Evolutionary conservation across 1,140 invertebrate species (phyloP).

Genomic region (Nymphalis io): DNA sequence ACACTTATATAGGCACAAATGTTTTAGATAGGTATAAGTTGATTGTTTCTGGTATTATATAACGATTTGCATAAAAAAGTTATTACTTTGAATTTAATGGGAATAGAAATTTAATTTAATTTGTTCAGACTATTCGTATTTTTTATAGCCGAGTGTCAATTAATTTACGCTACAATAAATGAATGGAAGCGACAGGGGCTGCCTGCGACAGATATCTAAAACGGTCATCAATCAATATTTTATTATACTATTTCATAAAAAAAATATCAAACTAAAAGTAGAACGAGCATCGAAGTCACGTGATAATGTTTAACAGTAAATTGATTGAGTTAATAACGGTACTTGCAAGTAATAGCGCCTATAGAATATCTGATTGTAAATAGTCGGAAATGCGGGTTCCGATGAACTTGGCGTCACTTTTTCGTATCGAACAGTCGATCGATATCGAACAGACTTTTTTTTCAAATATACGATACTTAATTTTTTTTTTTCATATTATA

Average conservation of each 20-base stretch:
- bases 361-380: background rate
- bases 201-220: background rate
- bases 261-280: constrained; percentile 30
- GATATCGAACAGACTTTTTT: too few relatives aligned
- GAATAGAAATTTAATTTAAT: background rate
- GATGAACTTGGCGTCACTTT: background rate
- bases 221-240: background rate
- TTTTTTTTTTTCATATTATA: too few relatives aligned
- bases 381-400: constrained; percentile 9
- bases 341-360: constrained; percentile 16
- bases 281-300: constrained; percentile 33
- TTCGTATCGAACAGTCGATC: background rate
- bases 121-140: background rate
- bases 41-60: too few relatives aligned
- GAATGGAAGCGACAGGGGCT: constrained; percentile 14
- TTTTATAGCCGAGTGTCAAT: background rate
- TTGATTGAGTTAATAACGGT: constrained; percentile 34
- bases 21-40: too few relatives aligned
- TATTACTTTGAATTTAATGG: background rate
- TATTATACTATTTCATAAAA: constrained; percentile 6
- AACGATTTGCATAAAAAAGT: background rate
- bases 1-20: too few relatives aligned
- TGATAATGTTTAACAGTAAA: constrained; percentile 49
- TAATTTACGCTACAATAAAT: constrained; percentile 5
- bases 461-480: too few relatives aligned